phyloP scores from a whole-genome alignment of 2,888 invertebrate genomes.

The Cheilosia urbana region DNA sequence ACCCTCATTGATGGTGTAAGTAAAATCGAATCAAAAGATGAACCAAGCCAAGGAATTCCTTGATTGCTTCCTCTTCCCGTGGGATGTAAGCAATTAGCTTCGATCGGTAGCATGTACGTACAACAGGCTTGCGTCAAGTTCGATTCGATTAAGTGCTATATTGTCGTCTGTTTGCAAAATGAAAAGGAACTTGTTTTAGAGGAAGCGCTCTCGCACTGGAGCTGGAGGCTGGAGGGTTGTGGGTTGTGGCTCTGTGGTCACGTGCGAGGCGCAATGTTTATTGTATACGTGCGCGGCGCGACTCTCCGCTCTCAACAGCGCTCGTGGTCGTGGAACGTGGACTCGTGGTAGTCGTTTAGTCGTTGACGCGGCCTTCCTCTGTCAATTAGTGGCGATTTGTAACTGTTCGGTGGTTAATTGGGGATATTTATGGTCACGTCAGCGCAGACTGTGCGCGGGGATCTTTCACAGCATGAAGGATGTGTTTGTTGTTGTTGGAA shows the following conservation, averaged over 20 bases:
- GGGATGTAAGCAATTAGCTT: constrained; percentile 75
- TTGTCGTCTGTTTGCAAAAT: constrained; percentile 23
- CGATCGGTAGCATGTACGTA: constrained; percentile 26
- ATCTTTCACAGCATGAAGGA: constrained; percentile 66
- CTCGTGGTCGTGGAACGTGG: too few relatives aligned
- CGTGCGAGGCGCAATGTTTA: constrained; percentile 54
- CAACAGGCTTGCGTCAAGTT: constrained; percentile 16
- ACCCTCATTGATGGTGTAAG: constrained; percentile 48
- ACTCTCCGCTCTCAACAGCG: too few relatives aligned
- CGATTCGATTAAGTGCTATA: constrained; percentile 66
- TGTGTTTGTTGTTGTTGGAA: constrained; percentile 19
- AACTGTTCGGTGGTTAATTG: constrained; percentile 77
- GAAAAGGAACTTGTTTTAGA: constrained; percentile 75
- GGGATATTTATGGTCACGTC: constrained; percentile 74
- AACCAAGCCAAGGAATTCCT: constrained; percentile 39
- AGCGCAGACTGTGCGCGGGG: constrained; percentile 25
- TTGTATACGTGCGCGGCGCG: constrained; percentile 31
- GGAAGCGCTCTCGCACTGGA: constrained; percentile 48
- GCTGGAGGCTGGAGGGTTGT: constrained; percentile 6
- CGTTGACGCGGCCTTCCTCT: constrained; percentile 65
- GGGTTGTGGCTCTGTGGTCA: constrained; percentile 21
- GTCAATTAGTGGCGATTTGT: constrained; percentile 81
- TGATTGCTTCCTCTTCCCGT: constrained; percentile 76
- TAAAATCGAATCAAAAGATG: constrained; percentile 43
- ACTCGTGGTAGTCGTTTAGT: constrained; percentile 22